A percentile compares a stretch with the other conserved stretches of the same genome.
These are phyloP conservation scores for Stegodyphus dumicola DNA, from an alignment of 1,140 invertebrate species.

Conservation along the genomic window DNA sequence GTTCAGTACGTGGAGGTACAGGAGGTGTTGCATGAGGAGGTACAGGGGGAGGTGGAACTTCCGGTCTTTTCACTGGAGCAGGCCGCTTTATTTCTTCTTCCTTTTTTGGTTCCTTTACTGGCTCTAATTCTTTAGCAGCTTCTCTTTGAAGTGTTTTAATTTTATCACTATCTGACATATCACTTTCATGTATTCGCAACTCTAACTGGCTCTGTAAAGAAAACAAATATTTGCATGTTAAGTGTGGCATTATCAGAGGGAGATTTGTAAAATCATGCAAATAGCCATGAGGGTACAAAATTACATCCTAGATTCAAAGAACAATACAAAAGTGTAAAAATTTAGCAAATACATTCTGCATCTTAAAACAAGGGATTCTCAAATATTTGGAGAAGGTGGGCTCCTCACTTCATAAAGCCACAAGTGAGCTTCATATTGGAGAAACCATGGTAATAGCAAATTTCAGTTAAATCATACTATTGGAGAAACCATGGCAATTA, in stretches of 20 bases:
- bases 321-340: too few relatives aligned
- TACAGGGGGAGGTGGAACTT: slow-evolving; percentile 43
- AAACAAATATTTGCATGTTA: not conserved
- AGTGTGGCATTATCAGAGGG: not conserved
- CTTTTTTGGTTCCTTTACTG: slow-evolving; percentile 12
- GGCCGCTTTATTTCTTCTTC: slow-evolving; percentile 34
- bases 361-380: too few relatives aligned
- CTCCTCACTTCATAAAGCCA: too few relatives aligned
- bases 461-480: too few relatives aligned
- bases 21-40: slow-evolving; percentile 26
- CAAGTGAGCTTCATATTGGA: too few relatives aligned
- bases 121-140: not conserved
- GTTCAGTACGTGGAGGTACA: not conserved
- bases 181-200: slow-evolving; percentile 70
- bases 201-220: slow-evolving; percentile 77
- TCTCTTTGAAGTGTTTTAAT: not conserved
- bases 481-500: too few relatives aligned
- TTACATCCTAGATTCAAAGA: too few relatives aligned
- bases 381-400: too few relatives aligned
- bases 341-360: too few relatives aligned
- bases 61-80: slow-evolving; percentile 29
- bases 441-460: too few relatives aligned
- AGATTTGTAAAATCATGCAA: too few relatives aligned
- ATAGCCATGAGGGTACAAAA: too few relatives aligned
- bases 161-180: not conserved